Evolutionary conservation across 2,888 invertebrate species (phyloP), one percentile per base, ranked within the genome.

Genomic region (Chorisops tibialis): DNA sequence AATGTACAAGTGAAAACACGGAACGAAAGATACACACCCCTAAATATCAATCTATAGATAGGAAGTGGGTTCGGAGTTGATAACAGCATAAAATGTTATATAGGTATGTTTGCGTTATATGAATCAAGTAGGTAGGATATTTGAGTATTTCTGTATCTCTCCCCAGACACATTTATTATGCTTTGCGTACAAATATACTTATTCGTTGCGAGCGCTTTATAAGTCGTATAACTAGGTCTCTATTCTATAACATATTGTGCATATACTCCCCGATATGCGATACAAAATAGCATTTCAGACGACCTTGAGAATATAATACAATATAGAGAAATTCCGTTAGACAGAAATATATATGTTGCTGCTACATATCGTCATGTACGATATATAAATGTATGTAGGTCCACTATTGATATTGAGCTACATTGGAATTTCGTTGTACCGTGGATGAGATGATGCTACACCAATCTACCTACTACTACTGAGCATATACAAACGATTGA

Each of bases 241-340:
- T n/a, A 30, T 5, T 30, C 30, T 30, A 30, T 30, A 30, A 30
- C 30, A 30, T 30, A n/a, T n/a, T n/a, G 22, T 48, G 24, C n/a
- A 45, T 47, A 61, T 11, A 48, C 54, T 45, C 54, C 47, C 2
- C 30, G 30, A 30, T 45, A 54, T 59, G 24, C 63, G 59, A 48
- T 59, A 59, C 52, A 52, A 63, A 63, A 56, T 56, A 61, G 45
- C 63, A 61, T 60, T 50, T 37, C 50, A 63, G 63, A 63, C 63
- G 60, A 59, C 63, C 63, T 63, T 63, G 63, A 61, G 50, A 61
- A 56, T 61, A 59, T 59, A 63, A 61, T 61, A 61, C 63, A 63
- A 61, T 61, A 63, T 61, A 61, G 63, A 60, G 56, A 63, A 63
- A 61, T 50, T 63, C 60, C 41, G 60, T 56, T 60, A 56, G 59